phyloP scores from a whole-genome alignment of 2,113 vertebrate genomes.

The Chionis minor region DNA sequence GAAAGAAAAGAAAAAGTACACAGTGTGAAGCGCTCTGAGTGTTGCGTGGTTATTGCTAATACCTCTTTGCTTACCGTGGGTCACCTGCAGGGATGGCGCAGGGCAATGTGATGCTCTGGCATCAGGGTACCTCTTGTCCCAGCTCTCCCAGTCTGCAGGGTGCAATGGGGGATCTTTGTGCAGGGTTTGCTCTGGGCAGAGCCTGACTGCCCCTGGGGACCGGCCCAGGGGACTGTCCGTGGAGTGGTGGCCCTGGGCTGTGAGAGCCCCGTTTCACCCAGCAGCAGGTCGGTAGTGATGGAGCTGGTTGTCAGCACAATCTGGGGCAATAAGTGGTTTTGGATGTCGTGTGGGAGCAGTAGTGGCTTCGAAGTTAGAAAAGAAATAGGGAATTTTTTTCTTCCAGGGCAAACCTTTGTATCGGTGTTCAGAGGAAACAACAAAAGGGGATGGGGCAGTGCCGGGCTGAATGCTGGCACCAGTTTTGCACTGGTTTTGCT shows the following conservation, averaged over 20 bases:
- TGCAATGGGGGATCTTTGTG: no score
- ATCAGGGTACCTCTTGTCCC: accelerated
- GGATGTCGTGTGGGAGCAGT: accelerated
- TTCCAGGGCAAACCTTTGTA: background rate
- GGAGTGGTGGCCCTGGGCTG: accelerated
- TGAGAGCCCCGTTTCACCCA: accelerated
- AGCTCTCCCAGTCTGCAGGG: background rate
- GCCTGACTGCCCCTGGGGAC: background rate
- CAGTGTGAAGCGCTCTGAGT: background rate
- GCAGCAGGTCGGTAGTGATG: background rate
- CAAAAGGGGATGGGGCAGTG: background rate
- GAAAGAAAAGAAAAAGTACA: background rate
- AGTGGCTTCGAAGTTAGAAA: background rate
- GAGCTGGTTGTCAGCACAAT: background rate
- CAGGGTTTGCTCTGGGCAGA: background rate
- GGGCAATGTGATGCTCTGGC: background rate
- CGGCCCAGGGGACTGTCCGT: background rate
- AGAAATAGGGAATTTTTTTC: background rate
- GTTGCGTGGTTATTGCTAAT: background rate
- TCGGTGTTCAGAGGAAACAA: background rate
- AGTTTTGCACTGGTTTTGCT: background rate
- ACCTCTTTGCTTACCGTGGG: background rate
- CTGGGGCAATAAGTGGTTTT: background rate
- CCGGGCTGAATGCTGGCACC: accelerated
- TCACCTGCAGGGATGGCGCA: accelerated